These are phyloP conservation scores for Zygaena filipendulae DNA, from an alignment of 2,888 invertebrate genomes.

Conservation along the genomic window DNA sequence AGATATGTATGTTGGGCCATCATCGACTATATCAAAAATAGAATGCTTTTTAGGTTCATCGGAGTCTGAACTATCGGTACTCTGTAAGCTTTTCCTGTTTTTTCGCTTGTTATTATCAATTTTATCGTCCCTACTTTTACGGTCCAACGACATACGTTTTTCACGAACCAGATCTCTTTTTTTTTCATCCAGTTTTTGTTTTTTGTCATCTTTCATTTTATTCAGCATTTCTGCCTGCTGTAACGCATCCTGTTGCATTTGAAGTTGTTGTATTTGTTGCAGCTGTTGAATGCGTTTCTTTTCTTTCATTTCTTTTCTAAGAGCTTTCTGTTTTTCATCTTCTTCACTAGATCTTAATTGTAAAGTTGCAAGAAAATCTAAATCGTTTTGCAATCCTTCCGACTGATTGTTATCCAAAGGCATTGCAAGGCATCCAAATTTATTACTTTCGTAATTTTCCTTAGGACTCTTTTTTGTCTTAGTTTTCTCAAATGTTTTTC, in stretches of 20 bases:
- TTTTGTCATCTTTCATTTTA: constrained; percentile 55
- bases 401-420: constrained; percentile 33
- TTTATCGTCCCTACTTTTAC: constrained; percentile 62
- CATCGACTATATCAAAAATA: constrained; percentile 90
- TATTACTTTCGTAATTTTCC: constrained; percentile 8
- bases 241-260: constrained; percentile 56
- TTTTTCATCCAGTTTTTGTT: constrained; percentile 47
- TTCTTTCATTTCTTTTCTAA: constrained; percentile 66
- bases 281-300: constrained; percentile 63
- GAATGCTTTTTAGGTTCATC: constrained; percentile 91
- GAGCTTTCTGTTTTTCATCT: constrained; percentile 66
- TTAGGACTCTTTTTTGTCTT: constrained; percentile 34
- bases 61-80: constrained; percentile 77
- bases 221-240: constrained; percentile 44
- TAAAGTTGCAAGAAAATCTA: constrained; percentile 68
- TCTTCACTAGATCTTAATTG: constrained; percentile 70
- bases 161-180: constrained; percentile 55
- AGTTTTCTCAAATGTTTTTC: constrained; percentile 26
- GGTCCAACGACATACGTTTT: constrained; percentile 59
- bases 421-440: no score
- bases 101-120: constrained; percentile 44
- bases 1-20: constrained; percentile 91
- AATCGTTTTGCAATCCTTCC: constrained; percentile 56
- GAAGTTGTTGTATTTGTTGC: constrained; percentile 58
- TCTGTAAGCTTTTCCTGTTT: constrained; percentile 57